Evolutionary conservation across 2,888 invertebrate species (phyloP), one percentile per base, ranked within the genome.

Genomic region (Atherix ibis): DNA sequence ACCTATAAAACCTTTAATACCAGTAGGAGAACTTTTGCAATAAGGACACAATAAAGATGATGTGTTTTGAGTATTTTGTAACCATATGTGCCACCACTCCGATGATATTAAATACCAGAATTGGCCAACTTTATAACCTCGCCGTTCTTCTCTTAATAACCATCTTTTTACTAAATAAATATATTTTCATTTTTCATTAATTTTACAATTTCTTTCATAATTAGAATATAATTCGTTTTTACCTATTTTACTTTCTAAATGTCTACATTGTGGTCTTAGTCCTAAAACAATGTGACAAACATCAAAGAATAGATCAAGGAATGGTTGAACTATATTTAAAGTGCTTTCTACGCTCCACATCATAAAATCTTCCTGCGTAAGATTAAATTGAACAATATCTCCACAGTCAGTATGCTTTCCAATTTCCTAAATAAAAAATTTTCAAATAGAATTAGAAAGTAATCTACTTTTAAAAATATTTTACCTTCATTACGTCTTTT

Each of bases 261-360:
- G 77, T 35, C 72, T 68, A 53, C 80, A 81, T 46, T 76, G 71
- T 10, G 89, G 88, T 51, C 77, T 67, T 30, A 91, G 63, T 1
- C 89, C 89, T 43, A 91, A 68, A 27, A 84, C 82, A 27, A 91
- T 73, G 62, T 89, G 89, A 56, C 88, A 87, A 40, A 88, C 76
- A 58, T 81, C 79, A 54, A 79, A 76, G 41, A 81, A 58, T 27
- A 82, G 63, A 51, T 78, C 74, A 34, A 81, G 58, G 51, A 81
- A 71, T 2, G 79, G 78, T 35, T 74, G 68, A 34, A 80, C 70
- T 37, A 81, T 58, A 44, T 76, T 71, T 43, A 76, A 65, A 1
- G 64, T 65, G 38, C 69, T 68, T 51, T 74, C 75, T 35, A 82
- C 74, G 38, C 80, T 77, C 89, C 89, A 89, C 48, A 88, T 78